Evolutionary conservation across 2,888 invertebrate genomes (phyloP), one percentile per base, ranked within the genome.

Genomic region (Pachymerium ferrugineum): DNA sequence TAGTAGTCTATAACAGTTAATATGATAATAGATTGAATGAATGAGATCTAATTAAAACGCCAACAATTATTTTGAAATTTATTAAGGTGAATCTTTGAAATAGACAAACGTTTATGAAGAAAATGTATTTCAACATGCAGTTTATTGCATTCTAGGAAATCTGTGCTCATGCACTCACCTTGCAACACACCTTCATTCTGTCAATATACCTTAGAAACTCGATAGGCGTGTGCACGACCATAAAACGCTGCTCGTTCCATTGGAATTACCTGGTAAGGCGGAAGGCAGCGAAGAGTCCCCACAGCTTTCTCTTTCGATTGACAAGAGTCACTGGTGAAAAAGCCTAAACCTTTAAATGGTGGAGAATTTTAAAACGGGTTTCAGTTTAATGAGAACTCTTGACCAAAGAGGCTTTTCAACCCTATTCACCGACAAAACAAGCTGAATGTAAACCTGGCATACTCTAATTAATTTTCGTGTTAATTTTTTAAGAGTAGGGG

Each of bases 181-280:
- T 47, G 8, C 38, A 16, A 38, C 38, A 38, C 38, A 38, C 38
- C 38, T 38, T 38, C 14, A 38, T 8, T 47, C 47, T 47, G 47
- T 47, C 47, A 47, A 47, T 47, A 47, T 47, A 47, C 47, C 47
- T 47, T 47, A 47, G 47, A 47, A 47, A 47, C 47, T 47, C 47
- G 47, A 47, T 47, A 47, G 47, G 47, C 47, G 47, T 47, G 47
- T 47, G 47, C 47, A 47, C 47, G 19, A 47, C 47, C 47, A 47
- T 47, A 47, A 47, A 47, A 47, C 47, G 47, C 47, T 47, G 47
- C 47, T 47, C 47, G 47, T 47, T 47, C 19, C 47, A 47, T 47
- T 47, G 47, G 47, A 47, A 47, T 47, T 47, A 47, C 47, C 47
- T 47, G 47, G 47, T 47, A 47, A 47, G 47, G 22, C 47, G 47